Percentiles rank a stretch among this genome's conserved stretches.
phyloP scores from a whole-genome alignment of 2,888 invertebrate genomes.

The Ceraclea dissimilis region DNA sequence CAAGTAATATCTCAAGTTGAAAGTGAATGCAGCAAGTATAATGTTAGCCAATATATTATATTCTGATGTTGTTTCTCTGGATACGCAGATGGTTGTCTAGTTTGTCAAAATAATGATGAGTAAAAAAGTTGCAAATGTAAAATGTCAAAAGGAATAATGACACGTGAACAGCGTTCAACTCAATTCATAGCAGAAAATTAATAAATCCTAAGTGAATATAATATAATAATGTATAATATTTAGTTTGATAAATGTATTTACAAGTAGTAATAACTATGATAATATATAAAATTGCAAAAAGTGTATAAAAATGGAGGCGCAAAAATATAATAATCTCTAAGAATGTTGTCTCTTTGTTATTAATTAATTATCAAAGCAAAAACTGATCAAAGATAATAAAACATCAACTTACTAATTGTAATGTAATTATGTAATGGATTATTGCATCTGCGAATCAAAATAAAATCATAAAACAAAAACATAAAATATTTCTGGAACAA shows the following conservation, averaged over 20 bases:
- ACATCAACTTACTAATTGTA: neutral
- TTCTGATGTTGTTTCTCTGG: constrained; percentile 14
- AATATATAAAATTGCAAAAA: neutral
- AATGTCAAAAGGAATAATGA: neutral
- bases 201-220: neutral
- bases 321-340: neutral
- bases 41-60: constrained; percentile 2
- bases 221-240: constrained; percentile 5
- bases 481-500: neutral
- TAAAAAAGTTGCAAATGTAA: constrained; percentile 8
- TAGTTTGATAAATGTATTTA: constrained; percentile 6
- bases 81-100: constrained; percentile 17
- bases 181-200: neutral
- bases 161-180: neutral
- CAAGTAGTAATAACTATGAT: neutral
- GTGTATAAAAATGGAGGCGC: neutral
- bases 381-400: neutral
- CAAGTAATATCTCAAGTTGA: neutral
- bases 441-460: neutral
- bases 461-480: neutral
- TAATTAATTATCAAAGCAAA: too few species aligned
- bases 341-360: neutral
- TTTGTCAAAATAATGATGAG: constrained; percentile 18
- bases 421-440: neutral
- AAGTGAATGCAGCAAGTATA: neutral